Evolutionary conservation across 2,797 vertebrate genomes (phyloP).

Genomic region (Telmatherina bonti): DNA sequence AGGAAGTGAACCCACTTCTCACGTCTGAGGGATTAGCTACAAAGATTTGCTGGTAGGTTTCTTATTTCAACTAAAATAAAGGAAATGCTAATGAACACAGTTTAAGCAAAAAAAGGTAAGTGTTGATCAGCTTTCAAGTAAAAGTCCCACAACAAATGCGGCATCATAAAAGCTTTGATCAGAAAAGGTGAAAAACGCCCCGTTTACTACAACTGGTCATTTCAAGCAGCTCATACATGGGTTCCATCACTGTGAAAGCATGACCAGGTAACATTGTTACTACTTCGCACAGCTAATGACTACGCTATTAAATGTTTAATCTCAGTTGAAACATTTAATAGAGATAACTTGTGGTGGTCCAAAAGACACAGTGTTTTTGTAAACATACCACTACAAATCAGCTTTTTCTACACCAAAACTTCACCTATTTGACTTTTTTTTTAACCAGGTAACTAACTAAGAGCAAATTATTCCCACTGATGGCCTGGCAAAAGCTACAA

Average conservation of each 20-base stretch:
- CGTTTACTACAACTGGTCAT: neutral
- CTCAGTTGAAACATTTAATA: constrained; percentile 33
- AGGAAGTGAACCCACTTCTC: constrained; percentile 37
- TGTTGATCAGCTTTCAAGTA: constrained; percentile 24
- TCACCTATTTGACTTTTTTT: too few species aligned
- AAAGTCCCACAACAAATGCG: too few species aligned
- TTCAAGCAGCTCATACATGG: neutral
- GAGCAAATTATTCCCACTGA: too few species aligned
- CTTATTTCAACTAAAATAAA: constrained; percentile 34
- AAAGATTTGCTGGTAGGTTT: constrained; percentile 45
- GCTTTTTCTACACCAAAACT: constrained; percentile 4
- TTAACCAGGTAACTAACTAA: too few species aligned
- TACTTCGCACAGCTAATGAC: neutral
- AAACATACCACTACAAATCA: constrained; percentile 41
- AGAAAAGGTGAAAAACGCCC: constrained; percentile 5
- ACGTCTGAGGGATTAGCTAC: constrained; percentile 39
- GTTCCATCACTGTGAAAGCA: constrained; percentile 18
- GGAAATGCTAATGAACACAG: constrained; percentile 59
- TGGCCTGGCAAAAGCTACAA: constrained; percentile 26
- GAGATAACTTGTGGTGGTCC: constrained; percentile 17
- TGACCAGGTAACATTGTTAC: neutral
- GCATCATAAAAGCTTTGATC: too few species aligned
- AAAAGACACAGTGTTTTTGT: constrained; percentile 18
- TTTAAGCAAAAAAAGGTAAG: constrained; percentile 30
- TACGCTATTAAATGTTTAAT: too few species aligned